phyloP scores from a whole-genome alignment of 2,113 vertebrate genomes.

The Astur gentilis region DNA sequence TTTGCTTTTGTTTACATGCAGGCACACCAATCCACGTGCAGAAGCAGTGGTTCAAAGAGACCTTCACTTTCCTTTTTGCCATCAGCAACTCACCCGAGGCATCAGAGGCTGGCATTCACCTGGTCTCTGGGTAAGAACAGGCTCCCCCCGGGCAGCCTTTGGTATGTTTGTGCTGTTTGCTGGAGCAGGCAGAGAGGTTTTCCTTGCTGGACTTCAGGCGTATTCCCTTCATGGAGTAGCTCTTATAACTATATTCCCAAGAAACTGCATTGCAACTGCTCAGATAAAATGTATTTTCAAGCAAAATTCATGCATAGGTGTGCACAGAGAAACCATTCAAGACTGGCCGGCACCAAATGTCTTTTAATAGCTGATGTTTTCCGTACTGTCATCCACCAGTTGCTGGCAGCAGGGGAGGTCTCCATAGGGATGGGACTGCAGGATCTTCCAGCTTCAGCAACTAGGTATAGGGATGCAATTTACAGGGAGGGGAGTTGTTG shows the following conservation, averaged over 20 bases:
- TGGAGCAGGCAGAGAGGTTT: neutral
- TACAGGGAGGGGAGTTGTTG: fast-evolving
- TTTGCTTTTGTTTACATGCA: conserved; percentile 44
- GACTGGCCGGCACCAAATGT: neutral
- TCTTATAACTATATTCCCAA: neutral
- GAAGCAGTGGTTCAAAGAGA: conserved; percentile 85
- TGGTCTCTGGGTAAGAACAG: conserved; percentile 85
- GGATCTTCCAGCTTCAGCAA: neutral
- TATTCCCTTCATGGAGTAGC: neutral
- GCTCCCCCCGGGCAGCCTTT: neutral
- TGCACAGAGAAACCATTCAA: neutral
- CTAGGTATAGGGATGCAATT: fast-evolving
- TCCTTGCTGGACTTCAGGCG: neutral
- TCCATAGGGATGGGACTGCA: neutral
- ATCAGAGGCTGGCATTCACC: conserved; percentile 80
- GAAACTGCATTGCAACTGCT: neutral
- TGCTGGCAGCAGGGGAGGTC: neutral
- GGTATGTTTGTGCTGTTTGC: neutral
- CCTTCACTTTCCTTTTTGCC: conserved; percentile 81
- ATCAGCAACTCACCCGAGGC: conserved; percentile 78
- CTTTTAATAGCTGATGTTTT: neutral
- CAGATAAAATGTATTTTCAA: neutral
- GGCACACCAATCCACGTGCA: conserved; percentile 77
- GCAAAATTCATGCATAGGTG: neutral
- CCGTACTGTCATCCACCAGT: neutral